Evolutionary conservation across 1,140 invertebrate species (phyloP), one percentile per base, ranked within the genome.

Genomic region (Drosophila nannoptera): DNA sequence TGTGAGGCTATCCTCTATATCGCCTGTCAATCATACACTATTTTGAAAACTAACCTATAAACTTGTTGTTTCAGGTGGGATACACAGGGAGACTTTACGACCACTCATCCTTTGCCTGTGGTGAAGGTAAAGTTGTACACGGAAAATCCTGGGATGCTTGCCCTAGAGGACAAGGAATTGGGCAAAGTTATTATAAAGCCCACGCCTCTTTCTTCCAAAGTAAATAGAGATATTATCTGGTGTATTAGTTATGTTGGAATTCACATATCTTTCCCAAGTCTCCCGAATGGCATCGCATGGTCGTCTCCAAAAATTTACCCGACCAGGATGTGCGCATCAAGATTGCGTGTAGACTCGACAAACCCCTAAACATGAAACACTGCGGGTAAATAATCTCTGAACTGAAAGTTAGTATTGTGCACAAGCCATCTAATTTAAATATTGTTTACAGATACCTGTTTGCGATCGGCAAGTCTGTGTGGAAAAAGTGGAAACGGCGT

Each of bases 401-500:
- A 22, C 22, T 3, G 22, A 38, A 29, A 16, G 11, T 12, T 31
- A 31, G 45, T 45, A 31, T 11, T 9, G 74, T 66, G 5, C 40
- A 31, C 14, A 42, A 58, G 46, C n/a, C 9, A 29, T 33, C 12
- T 35, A n/a, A 16, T 40, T 68, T 12, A 58, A 16, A 54, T 83
- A 93, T n/a, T 40, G 22, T 8, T 49, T 87, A 22, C 22, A 97
- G 96, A 9, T 95, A 98, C 89, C 92, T 99, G 22, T 99, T 97
- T 90, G 97, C 96, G 6, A 92, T 97, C 77, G 98, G 98, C 29
- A 99, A 99, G 92, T 96, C 94, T 63, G 97, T 99, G 0, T 99
- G 98, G 98, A 98, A 99, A 88, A 99, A 99, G 90, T 99, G 98
- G 98, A 99, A 99, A 91, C 96, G 97, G 87, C 92, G 99, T 65